Evolutionary conservation across 2,113 vertebrate genomes (phyloP), one percentile per base, ranked within the genome.

Genomic region (Recurvirostra avosetta): DNA sequence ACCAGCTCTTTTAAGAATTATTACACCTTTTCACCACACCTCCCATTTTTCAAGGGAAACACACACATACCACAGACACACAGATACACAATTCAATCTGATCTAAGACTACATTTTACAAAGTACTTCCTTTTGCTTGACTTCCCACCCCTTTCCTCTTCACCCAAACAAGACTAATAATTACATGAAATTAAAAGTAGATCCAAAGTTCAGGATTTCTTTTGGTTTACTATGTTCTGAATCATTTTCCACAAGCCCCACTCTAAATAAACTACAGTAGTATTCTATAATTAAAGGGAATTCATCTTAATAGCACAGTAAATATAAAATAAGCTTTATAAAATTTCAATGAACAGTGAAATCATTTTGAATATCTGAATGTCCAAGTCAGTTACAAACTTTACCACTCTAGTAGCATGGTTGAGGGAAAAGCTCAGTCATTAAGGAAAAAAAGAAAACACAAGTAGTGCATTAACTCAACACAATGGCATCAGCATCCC

Each of bases 1-100:
- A 98, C 98, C 98, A 98, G 98, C 98, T 98, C 98, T 97, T 98
- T 98, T 97, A 98, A 97, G 97, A 98, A 97, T 97, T 97, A 96
- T 95, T 96, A 98, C 96, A 98, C 95, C 94, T 98, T 97, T 96
- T 97, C 87, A 98, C 96, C 95, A 98, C 97, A 97, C 89, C 95
- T 97, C 97, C 97, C 97, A 87, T 94, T 86, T 96, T 94, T 94
- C 93, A 95, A 96, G 96, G 96, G 96, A 97, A 98, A 97, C 94
- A 98, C 97, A 97, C 86, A 97, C 97, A 93, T 81, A 97, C 93
- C 91, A 98, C 98, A 98, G 97, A 97, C 96, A 94, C 91, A 97
- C 98, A 94, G 97, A 97, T 91, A 97, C 95, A 97, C 97, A 86
- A 94, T 92, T 98, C 97, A 92, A 95, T 96, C 94, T 97, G 96